These are phyloP conservation scores for Tinea pellionella DNA, from an alignment of 2,888 invertebrate species.

Conservation along the genomic window DNA sequence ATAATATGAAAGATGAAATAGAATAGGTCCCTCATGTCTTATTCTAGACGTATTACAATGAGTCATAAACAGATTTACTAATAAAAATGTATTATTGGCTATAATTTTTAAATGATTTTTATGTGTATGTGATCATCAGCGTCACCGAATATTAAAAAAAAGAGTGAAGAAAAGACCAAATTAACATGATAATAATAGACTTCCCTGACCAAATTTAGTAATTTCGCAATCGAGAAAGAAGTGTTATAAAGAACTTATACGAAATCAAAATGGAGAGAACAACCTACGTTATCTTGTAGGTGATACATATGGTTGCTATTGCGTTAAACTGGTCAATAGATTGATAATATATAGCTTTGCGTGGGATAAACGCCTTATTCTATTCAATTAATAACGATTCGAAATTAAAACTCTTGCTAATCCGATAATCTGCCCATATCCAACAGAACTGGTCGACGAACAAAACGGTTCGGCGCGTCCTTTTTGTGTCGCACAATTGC, in stretches of 20 bases:
- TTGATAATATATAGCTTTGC: conserved; percentile 1
- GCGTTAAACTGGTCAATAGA: conserved; percentile 8
- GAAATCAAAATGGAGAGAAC: background rate
- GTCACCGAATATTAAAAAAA: background rate
- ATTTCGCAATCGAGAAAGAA: background rate
- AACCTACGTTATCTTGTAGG: conserved; percentile 4
- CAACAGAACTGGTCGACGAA: no score
- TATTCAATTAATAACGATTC: background rate
- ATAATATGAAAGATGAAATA: no score
- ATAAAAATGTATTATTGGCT: no score
- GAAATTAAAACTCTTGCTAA: no score
- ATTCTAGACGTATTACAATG: no score
- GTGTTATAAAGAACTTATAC: background rate
- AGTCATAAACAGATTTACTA: no score
- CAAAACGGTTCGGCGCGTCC: no score
- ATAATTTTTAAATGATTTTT: no score
- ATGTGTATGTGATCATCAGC: no score
- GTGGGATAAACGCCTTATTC: background rate
- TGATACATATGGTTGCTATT: conserved; percentile 2
- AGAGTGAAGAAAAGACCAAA: background rate
- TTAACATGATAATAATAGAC: conserved; percentile 2
- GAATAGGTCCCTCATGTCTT: no score
- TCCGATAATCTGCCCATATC: no score
- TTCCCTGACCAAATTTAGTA: background rate
- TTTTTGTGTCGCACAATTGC: no score